Conservation (phyloP, 1,140 invertebrate genomes). For the Drosophila jambulina region DNA sequence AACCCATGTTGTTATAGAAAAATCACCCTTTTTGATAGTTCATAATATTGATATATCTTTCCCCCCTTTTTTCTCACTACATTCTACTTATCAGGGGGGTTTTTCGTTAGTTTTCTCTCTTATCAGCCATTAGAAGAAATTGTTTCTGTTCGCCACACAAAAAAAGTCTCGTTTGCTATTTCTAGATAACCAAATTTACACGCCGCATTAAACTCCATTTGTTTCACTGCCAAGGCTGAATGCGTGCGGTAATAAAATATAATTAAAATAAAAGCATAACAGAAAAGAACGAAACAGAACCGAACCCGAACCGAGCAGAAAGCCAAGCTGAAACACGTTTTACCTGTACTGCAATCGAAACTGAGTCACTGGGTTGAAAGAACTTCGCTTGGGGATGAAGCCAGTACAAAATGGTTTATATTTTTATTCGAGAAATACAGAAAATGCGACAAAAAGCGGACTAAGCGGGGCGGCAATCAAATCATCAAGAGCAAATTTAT, state of each 20-base stretch:
- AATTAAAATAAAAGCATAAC: slow-evolving; percentile 26
- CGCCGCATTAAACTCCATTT: slow-evolving; percentile 36
- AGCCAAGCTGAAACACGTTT: slow-evolving; percentile 45
- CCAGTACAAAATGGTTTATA: slow-evolving; percentile 24
- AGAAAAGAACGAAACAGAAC: slow-evolving; percentile 4
- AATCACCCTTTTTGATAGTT: not conserved
- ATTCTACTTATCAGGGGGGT: not conserved
- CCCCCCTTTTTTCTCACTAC: not conserved
- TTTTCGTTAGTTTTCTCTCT: slow-evolving; percentile 23
- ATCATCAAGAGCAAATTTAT: slow-evolving; percentile 45
- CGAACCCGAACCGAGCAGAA: slow-evolving; percentile 3
- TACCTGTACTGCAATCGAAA: slow-evolving; percentile 46
- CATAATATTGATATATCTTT: not conserved
- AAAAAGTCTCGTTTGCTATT: slow-evolving; percentile 10
- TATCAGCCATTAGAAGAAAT: slow-evolving; percentile 38
- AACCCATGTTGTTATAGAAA: not conserved
- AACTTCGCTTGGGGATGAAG: slow-evolving; percentile 44
- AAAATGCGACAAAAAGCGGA: slow-evolving; percentile 5
- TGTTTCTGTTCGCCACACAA: not conserved
- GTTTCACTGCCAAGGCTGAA: slow-evolving; percentile 52
- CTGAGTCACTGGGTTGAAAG: slow-evolving; percentile 63
- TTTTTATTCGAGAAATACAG: slow-evolving; percentile 8
- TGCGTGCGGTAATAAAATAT: slow-evolving; percentile 23
- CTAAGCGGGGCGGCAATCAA: slow-evolving; percentile 29
- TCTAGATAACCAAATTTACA: slow-evolving; percentile 50